Conservation (phyloP, 2,797 vertebrate species). For the Pangasius larnaudii region DNA sequence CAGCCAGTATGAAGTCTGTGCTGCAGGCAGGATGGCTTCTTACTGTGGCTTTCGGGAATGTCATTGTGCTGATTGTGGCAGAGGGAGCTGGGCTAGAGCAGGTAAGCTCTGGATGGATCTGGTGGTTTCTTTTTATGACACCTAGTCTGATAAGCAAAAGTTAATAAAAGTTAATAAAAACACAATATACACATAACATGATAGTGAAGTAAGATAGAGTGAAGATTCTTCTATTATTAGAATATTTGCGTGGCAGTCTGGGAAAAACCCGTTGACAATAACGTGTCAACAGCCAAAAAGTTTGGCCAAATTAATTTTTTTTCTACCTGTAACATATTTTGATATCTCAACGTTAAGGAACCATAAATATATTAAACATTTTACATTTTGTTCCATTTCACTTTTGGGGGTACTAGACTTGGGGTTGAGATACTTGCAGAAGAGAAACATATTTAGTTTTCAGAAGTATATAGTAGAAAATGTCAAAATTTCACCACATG, state of each 20-base stretch:
- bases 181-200: background rate
- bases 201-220: background rate
- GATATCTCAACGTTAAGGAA: background rate
- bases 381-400: background rate
- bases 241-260: background rate
- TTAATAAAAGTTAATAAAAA: background rate
- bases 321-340: background rate
- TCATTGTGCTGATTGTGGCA: constrained; percentile 92
- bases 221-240: background rate
- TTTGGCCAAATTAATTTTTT: background rate
- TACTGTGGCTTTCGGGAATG: constrained; percentile 92
- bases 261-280: background rate
- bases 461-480: background rate
- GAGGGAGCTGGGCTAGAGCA: constrained; percentile 91
- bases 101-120: constrained; percentile 71
- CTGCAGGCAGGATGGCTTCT: constrained; percentile 95
- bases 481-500: background rate
- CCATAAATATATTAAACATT: background rate
- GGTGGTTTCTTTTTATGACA: constrained; percentile 11
- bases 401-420: background rate
- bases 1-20: constrained; percentile 95
- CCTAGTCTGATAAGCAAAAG: background rate
- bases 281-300: background rate
- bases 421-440: background rate
- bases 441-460: background rate